Conservation (phyloP, 2,888 invertebrate species). For the Cabera pusaria region DNA sequence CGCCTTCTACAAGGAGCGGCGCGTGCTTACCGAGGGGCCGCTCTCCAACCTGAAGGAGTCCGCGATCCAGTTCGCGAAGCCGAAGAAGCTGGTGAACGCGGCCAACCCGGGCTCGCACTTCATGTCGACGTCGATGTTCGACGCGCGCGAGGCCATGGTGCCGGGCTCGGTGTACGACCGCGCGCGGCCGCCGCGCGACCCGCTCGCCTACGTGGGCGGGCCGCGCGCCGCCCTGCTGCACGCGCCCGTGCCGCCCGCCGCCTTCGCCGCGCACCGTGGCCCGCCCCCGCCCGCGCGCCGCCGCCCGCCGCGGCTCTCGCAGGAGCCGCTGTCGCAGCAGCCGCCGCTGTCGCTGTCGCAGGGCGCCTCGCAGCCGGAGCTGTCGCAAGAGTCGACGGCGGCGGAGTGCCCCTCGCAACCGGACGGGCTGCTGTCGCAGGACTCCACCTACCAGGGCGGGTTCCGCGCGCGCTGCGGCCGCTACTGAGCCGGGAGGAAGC, state of each 20-base stretch:
- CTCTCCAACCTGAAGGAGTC: slow-evolving; percentile 98
- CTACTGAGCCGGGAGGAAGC: slow-evolving; percentile 84
- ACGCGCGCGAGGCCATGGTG: slow-evolving; percentile 97
- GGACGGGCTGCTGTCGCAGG: slow-evolving; percentile 97
- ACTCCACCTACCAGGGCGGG: slow-evolving; percentile 92
- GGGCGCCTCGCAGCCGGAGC: slow-evolving; percentile 88
- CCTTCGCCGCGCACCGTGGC: slow-evolving; percentile 96
- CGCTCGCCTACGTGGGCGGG: slow-evolving; percentile 95
- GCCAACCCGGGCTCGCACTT: slow-evolving; percentile 98
- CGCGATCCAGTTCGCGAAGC: slow-evolving; percentile 98
- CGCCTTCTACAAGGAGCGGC: slow-evolving; percentile 98
- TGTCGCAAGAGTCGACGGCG: slow-evolving; percentile 92
- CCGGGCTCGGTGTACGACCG: slow-evolving; percentile 97
- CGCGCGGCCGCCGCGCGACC: slow-evolving; percentile 92
- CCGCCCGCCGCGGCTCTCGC: slow-evolving; percentile 79
- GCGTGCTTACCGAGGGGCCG: slow-evolving; percentile 98
- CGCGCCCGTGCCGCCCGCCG: slow-evolving; percentile 95
- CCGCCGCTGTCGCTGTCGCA: slow-evolving; percentile 88
- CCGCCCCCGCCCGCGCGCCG: slow-evolving; percentile 80
- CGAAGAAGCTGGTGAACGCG: slow-evolving; percentile 96
- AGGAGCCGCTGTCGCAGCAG: slow-evolving; percentile 90
- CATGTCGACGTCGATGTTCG: slow-evolving; percentile 98
- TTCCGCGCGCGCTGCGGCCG: slow-evolving; percentile 87
- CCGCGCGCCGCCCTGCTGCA: slow-evolving; percentile 90
- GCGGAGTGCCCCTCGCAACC: slow-evolving; percentile 96